A percentile compares a stretch with the other conserved stretches of the same genome.
phyloP scores from a whole-genome alignment of 2,888 invertebrate genomes.

The Drosophila robusta region DNA sequence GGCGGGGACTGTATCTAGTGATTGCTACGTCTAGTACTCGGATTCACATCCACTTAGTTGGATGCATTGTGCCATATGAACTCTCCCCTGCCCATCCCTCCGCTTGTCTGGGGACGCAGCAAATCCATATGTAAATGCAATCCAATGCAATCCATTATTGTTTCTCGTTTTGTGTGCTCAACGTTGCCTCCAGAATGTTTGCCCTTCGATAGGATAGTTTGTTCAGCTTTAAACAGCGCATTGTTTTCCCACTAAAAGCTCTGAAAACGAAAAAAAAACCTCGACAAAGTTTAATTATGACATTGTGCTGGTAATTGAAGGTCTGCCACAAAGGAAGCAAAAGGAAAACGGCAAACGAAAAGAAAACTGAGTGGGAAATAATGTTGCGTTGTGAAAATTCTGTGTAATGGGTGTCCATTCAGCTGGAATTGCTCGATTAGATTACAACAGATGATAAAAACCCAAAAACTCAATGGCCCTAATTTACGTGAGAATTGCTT shows the following conservation, averaged over 20 bases:
- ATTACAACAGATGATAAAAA: slow-evolving; percentile 11
- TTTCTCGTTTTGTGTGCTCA: slow-evolving; percentile 45
- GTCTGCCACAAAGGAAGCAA: slow-evolving; percentile 22
- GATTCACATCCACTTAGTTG: slow-evolving; percentile 45
- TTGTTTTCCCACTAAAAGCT: neutral
- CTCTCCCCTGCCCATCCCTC: neutral
- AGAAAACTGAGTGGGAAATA: slow-evolving; percentile 20
- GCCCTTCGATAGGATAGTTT: slow-evolving; percentile 40
- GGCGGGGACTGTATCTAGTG: slow-evolving; percentile 32
- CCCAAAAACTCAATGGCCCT: neutral
- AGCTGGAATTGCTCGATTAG: slow-evolving; percentile 23
- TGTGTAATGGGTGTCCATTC: slow-evolving; percentile 23
- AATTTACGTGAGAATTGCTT: slow-evolving; percentile 1
- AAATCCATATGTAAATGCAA: slow-evolving; percentile 60
- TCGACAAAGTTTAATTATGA: slow-evolving; percentile 49
- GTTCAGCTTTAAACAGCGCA: slow-evolving; percentile 48
- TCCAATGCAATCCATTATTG: slow-evolving; percentile 52
- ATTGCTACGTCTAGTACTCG: slow-evolving; percentile 38
- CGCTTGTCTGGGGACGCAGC: neutral
- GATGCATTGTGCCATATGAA: slow-evolving; percentile 43
- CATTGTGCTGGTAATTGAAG: slow-evolving; percentile 49
- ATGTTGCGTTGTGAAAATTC: slow-evolving; percentile 11
- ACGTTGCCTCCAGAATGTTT: slow-evolving; percentile 31
- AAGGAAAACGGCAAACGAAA: neutral
- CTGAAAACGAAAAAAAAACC: slow-evolving; percentile 2